A percentile compares a stretch with the other conserved stretches of the same genome.
phyloP scores from a whole-genome alignment of 2,797 vertebrate genomes.

The Adelosebastes latens region DNA sequence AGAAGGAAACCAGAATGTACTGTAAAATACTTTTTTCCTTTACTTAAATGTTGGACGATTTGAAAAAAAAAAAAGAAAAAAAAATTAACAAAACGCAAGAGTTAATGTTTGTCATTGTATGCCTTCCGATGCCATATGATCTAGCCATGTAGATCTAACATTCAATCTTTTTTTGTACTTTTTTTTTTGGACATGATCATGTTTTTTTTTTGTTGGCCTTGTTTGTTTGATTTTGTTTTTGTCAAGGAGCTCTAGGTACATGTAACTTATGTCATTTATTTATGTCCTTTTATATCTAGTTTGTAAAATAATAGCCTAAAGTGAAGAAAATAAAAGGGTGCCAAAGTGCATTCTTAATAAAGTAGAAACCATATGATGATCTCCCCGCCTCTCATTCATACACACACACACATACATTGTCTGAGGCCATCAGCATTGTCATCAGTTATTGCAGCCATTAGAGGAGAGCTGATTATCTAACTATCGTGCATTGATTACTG shows the following conservation, averaged over 20 bases:
- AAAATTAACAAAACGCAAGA: constrained; percentile 81
- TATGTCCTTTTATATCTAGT: constrained; percentile 99
- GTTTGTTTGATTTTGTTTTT: constrained; percentile 75
- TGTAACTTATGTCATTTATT: constrained; percentile 99
- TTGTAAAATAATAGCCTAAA: constrained; percentile 94
- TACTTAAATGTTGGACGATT: constrained; percentile 84
- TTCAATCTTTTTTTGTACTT: constrained; percentile 85
- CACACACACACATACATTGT: background rate
- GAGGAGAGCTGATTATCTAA: constrained; percentile 38
- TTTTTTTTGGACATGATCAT: constrained; percentile 73
- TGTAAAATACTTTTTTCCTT: constrained; percentile 90
- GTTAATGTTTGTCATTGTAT: constrained; percentile 83
- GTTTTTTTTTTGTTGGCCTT: constrained; percentile 60
- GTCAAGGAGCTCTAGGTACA: constrained; percentile 94
- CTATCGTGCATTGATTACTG: constrained; percentile 51
- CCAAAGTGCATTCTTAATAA: constrained; percentile 94
- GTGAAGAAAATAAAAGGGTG: constrained; percentile 80
- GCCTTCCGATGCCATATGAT: constrained; percentile 86
- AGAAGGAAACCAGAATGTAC: constrained; percentile 90
- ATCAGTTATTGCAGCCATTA: constrained; percentile 28
- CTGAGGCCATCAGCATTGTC: background rate
- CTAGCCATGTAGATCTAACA: constrained; percentile 90
- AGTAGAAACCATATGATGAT: constrained; percentile 90
- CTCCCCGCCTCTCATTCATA: constrained; percentile 37
- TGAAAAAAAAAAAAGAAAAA: constrained; percentile 52